These are phyloP conservation scores for Bombyx mandarina DNA, from an alignment of 1,140 invertebrate species.

Conservation along the genomic window DNA sequence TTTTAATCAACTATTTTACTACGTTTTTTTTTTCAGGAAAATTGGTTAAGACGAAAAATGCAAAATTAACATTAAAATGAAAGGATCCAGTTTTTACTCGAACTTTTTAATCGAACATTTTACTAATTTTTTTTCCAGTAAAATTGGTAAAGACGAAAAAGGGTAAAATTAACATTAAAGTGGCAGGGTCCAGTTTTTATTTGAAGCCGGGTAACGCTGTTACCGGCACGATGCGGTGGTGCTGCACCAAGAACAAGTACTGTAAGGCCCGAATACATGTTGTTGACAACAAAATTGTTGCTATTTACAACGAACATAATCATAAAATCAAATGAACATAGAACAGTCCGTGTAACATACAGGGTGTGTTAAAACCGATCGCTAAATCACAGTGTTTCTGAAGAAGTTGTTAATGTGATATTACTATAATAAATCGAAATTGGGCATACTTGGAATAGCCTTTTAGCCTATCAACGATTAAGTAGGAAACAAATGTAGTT, in stretches of 20 bases:
- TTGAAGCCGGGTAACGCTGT: constrained; percentile 29
- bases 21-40: no score
- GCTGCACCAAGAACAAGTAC: constrained; percentile 52
- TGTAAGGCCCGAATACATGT: constrained; percentile 41
- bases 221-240: constrained; percentile 32
- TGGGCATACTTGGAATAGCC: no score
- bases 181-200: constrained; percentile 43
- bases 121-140: constrained; percentile 26
- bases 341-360: not conserved
- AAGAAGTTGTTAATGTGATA: no score
- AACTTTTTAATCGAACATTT: constrained; percentile 10
- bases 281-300: constrained; percentile 43
- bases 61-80: constrained; percentile 10
- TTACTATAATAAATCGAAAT: no score
- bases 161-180: constrained; percentile 46
- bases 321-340: constrained; percentile 37
- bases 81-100: constrained; percentile 38
- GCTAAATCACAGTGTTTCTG: no score
- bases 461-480: no score
- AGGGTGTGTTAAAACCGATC: no score
- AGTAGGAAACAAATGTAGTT: no score
- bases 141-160: constrained; percentile 42
- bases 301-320: constrained; percentile 50
- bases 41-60: no score
- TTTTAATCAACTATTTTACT: no score